Evolutionary conservation across 2,888 invertebrate genomes (phyloP).

Genomic region (Parnassius apollo): DNA sequence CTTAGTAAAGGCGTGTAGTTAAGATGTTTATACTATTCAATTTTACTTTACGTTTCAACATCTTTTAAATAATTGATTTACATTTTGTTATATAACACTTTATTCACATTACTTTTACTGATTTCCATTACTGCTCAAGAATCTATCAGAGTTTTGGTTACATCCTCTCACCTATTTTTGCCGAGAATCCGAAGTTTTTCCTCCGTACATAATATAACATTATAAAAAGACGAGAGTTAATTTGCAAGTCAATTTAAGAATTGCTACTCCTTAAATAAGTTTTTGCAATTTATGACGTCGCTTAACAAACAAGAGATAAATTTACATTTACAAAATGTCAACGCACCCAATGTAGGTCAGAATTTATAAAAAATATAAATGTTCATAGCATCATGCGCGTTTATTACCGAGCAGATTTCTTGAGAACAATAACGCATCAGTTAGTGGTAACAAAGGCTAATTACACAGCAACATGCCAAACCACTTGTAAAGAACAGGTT

Average conservation of each 20-base stretch:
- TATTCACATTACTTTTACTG: too few species aligned
- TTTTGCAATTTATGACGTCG: slow-evolving; percentile 19
- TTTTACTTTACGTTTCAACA: too few species aligned
- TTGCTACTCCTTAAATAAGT: slow-evolving; percentile 16
- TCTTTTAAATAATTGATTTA: too few species aligned
- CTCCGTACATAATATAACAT: not conserved
- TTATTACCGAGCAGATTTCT: slow-evolving; percentile 11
- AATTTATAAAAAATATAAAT: slow-evolving; percentile 21
- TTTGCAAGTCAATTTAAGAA: slow-evolving; percentile 11
- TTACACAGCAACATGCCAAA: slow-evolving; percentile 31
- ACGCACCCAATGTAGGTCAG: slow-evolving; percentile 23
- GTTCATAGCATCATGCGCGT: slow-evolving; percentile 9
- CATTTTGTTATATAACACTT: too few species aligned
- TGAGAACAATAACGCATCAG: slow-evolving; percentile 28
- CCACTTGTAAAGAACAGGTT: slow-evolving; percentile 29
- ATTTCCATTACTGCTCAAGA: too few species aligned
- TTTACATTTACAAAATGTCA: slow-evolving; percentile 26
- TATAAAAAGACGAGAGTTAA: slow-evolving; percentile 10
- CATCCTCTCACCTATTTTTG: too few species aligned
- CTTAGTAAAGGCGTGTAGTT: too few species aligned
- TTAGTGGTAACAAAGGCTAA: slow-evolving; percentile 29
- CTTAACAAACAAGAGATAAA: slow-evolving; percentile 24
- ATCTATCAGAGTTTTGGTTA: too few species aligned
- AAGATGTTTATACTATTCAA: too few species aligned
- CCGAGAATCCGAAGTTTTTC: too few species aligned